phyloP scores from a whole-genome alignment of 2,797 vertebrate genomes.

The Tokudaia muenninki region DNA sequence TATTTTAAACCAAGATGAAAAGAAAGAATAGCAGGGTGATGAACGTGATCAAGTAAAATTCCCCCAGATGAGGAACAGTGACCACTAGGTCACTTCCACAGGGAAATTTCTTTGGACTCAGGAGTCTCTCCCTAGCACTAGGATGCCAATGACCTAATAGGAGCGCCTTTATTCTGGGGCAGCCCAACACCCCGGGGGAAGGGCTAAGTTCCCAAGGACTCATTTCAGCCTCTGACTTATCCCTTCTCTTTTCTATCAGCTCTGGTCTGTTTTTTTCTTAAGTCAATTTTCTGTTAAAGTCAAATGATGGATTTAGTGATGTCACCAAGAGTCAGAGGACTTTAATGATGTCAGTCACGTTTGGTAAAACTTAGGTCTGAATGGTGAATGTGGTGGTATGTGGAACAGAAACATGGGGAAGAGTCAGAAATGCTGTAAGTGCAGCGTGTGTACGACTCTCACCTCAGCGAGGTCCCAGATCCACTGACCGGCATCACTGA shows the following conservation, averaged over 20 bases:
- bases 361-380: neutral
- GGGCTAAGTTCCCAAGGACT: neutral
- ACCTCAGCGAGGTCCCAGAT: neutral
- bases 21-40: neutral
- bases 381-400: neutral
- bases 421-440: neutral
- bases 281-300: neutral
- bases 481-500: neutral
- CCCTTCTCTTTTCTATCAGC: neutral
- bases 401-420: neutral
- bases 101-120: neutral
- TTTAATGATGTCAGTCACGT: neutral
- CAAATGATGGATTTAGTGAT: neutral
- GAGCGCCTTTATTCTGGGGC: neutral
- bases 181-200: neutral
- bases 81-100: neutral
- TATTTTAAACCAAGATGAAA: slow-evolving; percentile 59
- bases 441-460: neutral
- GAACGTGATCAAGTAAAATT: neutral
- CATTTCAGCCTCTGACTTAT: neutral
- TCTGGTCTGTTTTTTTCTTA: neutral
- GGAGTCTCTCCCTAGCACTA: neutral
- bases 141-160: neutral
- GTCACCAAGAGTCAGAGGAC: neutral
- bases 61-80: neutral